A percentile compares a stretch with the other conserved stretches of the same genome.
Conservation (phyloP, 2,888 invertebrate species). For the Habroteleia sp. region DNA sequence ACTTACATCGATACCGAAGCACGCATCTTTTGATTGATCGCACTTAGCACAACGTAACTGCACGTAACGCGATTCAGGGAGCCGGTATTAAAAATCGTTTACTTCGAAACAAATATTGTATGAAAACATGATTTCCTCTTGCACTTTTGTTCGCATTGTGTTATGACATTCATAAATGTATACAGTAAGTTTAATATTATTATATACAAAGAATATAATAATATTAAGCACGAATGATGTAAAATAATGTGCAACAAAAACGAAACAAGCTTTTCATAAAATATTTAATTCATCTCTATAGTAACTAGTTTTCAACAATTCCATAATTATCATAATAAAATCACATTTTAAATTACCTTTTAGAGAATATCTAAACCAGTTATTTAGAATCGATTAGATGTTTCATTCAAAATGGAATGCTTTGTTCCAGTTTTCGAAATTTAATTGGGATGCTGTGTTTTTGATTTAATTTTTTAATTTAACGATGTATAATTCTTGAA, state of each 20-base stretch:
- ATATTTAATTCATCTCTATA: slow-evolving; percentile 8
- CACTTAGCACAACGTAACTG: slow-evolving; percentile 64
- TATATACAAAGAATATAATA: too few species aligned
- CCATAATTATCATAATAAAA: slow-evolving; percentile 18
- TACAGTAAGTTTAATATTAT: too few species aligned
- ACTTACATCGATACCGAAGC: slow-evolving; percentile 63
- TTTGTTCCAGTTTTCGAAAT: too few species aligned
- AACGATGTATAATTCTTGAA: background rate
- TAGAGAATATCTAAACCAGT: slow-evolving; percentile 4
- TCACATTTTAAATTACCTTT: slow-evolving; percentile 7
- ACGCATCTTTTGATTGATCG: slow-evolving; percentile 66
- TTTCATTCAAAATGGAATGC: slow-evolving; percentile 9
- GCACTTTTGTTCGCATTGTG: too few species aligned
- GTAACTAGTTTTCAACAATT: slow-evolving; percentile 3
- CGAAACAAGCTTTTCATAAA: slow-evolving; percentile 11
- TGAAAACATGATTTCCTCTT: too few species aligned
- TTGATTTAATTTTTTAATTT: too few species aligned
- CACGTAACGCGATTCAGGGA: slow-evolving; percentile 58
- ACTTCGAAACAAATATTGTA: slow-evolving; percentile 26
- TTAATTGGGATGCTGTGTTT: too few species aligned
- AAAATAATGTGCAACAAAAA: too few species aligned
- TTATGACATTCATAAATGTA: background rate
- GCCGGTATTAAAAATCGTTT: slow-evolving; percentile 48
- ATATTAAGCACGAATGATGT: too few species aligned
- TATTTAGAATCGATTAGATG: slow-evolving; percentile 1